Base-by-base conservation (phyloP, 1,140 invertebrate species). In the Drosophila fuyamai region DNA sequence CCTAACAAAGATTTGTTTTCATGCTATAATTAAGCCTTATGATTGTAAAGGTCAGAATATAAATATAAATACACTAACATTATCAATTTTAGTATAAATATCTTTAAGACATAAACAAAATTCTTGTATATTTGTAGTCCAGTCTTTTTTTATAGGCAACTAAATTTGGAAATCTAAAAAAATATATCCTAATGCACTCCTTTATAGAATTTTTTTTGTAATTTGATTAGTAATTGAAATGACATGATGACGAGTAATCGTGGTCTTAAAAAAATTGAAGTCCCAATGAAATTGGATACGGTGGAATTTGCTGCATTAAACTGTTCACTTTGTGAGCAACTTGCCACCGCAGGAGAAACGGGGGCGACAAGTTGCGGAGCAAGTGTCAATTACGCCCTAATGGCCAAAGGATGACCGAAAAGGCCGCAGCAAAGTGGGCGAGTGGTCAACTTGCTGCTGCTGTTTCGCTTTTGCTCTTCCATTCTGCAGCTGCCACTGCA, bases 301-400 rank as follows among this genome's bases (percentile, higher is more conserved):
- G 8, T 6, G 27, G 13, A 36, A 41, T 10, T 32, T 14, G n/a
- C 16, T 7, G 14, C 57, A 38, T 23, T 62, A 18, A 61, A 62
- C 57, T 14, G 23, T 38, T 66, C 35, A 38, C 48, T 66, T 66
- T 14, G 44, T 16, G 10, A 66, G 35, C 23, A 48, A 66, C 32
- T 51, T 63, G 36, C 29, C 43, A 16, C 60, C 29, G 36, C 57
- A 56, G 36, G 14, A 9, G 29, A 4, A 53, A 9, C n/a, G 44
- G 13, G 13, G 32, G 40, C 51, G 67, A 44, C 40, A 61, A 63
- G 63, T 8, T 66, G 65, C 32, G 57, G 62, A 77, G 76, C 72
- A 81, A 89, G 84, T 89, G 84, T 89, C 84, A 89, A 89, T 89
- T 89, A 89, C 84, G 84, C 77, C 73, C 57, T 88, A 83, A 89